Base-by-base conservation (phyloP, 2,888 invertebrate species). In the Ethmia dodecea region DNA sequence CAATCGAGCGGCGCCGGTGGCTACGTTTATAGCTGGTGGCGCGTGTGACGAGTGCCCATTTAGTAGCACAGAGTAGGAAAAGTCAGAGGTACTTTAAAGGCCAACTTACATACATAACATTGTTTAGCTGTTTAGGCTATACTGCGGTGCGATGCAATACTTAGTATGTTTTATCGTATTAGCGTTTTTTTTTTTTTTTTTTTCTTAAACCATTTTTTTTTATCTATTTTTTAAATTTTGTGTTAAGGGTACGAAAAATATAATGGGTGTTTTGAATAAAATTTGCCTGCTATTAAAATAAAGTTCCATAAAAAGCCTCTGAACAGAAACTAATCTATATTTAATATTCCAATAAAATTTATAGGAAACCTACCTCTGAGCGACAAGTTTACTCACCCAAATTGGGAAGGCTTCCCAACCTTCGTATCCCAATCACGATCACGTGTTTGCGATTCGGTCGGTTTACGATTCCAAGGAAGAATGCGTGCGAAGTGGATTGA, bases 21-120 rank as follows among this genome's bases (percentile, higher is more conserved):
- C 60, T 41, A 33, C 48, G 39, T 31, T 48, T 52, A 49, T 49
- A 28, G 27, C 32, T 33, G 38, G 42, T 37, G 38, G 40, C 55
- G 49, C 52, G 50, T 58, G 67, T 56, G 59, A 51, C 56, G 48
- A 55, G 33, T 58, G 45, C 38, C 49, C 54, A 40, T 48, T 66
- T 63, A 58, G 46, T 42, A 38, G 15, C 13, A 32, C 37, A 59
- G 52, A 48, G 51, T 50, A 52, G 26, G n/a, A 4, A 24, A 3
- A n/a, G n/a, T n/a, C n/a, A n/a, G n/a, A n/a, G n/a, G n/a, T n/a
- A n/a, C n/a, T n/a, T n/a, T n/a, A n/a, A n/a, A n/a, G n/a, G n/a
- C n/a, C n/a, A n/a, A n/a, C n/a, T n/a, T n/a, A n/a, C n/a, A n/a
- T n/a, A n/a, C n/a, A n/a, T n/a, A n/a, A n/a, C n/a, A n/a, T n/a